Percentiles rank a stretch among this genome's conserved stretches.
Conservation (phyloP, 2,888 invertebrate species). For the Protodeltote pygarga region DNA sequence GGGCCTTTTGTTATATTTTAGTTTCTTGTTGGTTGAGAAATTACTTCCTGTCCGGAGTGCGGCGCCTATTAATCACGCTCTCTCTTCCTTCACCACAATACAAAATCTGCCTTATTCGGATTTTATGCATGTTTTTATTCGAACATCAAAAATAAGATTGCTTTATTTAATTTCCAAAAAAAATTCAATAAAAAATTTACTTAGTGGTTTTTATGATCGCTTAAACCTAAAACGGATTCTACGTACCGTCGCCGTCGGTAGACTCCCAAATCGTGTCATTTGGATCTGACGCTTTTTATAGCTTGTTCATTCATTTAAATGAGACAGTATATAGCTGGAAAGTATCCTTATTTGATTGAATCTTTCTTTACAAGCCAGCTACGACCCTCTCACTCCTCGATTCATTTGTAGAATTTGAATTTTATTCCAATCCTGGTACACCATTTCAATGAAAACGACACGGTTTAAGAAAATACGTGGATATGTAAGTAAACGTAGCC, state of each 20-base stretch:
- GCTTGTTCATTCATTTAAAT: conserved; percentile 70
- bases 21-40: too few relatives aligned
- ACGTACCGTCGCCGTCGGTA: conserved; percentile 13
- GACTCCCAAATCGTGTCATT: conserved; percentile 45
- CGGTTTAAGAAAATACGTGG: conserved; percentile 69
- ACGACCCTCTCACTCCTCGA: conserved; percentile 47
- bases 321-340: conserved; percentile 65
- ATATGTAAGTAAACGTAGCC: conserved; percentile 71
- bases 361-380: conserved; percentile 65
- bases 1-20: too few relatives aligned
- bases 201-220: neutral
- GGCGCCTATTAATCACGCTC: too few relatives aligned
- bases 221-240: conserved; percentile 6
- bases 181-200: neutral
- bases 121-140: too few relatives aligned
- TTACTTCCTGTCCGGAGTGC: too few relatives aligned
- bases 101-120: too few relatives aligned
- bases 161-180: neutral
- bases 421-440: conserved; percentile 70
- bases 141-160: neutral
- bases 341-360: conserved; percentile 77
- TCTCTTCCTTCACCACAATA: too few relatives aligned
- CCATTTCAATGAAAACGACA: conserved; percentile 72
- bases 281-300: conserved; percentile 53
- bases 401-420: conserved; percentile 71